Evolutionary conservation across 2,113 vertebrate genomes (phyloP).

Genomic region (Aldabrachelys gigantea): DNA sequence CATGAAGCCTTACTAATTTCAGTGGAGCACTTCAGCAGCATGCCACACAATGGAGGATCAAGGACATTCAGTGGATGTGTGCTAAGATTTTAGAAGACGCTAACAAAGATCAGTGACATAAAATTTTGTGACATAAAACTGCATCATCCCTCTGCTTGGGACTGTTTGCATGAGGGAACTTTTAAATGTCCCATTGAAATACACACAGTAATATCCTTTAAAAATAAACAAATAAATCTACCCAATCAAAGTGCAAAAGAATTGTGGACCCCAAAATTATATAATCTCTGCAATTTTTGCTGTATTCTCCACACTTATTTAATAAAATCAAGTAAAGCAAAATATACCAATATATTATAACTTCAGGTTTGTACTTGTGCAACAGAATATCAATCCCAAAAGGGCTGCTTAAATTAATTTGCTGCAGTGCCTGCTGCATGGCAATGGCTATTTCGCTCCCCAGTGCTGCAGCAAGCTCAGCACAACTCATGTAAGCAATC

Average conservation of each 20-base stretch:
- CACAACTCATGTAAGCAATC: fast-evolving
- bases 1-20: not conserved
- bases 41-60: not conserved
- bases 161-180: not conserved
- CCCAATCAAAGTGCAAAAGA: not conserved
- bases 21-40: not conserved
- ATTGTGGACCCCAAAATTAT: not conserved
- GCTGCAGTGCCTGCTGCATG: not conserved
- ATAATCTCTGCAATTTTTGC: not conserved
- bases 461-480: not conserved
- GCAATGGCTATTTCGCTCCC: not conserved
- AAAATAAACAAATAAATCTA: not conserved
- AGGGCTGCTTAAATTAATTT: not conserved
- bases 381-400: not conserved
- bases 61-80: not conserved
- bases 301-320: not conserved
- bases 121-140: not conserved
- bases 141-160: not conserved
- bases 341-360: fast-evolving
- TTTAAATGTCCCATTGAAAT: not conserved
- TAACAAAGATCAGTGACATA: not conserved
- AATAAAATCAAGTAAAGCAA: not conserved
- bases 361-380: not conserved
- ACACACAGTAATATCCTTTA: not conserved
- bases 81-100: not conserved